Evolutionary conservation across 1,140 invertebrate species (phyloP).

Genomic region (Drosophila nasuta): DNA sequence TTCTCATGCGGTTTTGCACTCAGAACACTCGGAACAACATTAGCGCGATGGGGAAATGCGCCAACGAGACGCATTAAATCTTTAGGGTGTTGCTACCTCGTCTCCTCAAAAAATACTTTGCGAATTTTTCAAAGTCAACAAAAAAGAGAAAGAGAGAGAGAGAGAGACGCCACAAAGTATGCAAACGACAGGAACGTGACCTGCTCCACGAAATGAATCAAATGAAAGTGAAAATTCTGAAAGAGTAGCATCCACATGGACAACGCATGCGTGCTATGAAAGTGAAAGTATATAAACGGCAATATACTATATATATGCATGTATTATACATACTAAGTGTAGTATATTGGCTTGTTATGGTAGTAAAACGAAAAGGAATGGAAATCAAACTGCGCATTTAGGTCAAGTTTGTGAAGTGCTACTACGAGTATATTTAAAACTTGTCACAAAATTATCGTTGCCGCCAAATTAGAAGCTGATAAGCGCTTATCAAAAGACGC

Average conservation of each 20-base stretch:
- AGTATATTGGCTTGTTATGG: slow-evolving; percentile 22
- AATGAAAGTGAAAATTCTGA: slow-evolving; percentile 16
- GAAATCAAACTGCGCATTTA: slow-evolving; percentile 69
- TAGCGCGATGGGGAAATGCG: slow-evolving; percentile 17
- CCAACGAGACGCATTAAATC: slow-evolving; percentile 18
- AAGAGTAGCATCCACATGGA: slow-evolving; percentile 2
- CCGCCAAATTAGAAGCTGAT: slow-evolving; percentile 46
- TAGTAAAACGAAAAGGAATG: background rate
- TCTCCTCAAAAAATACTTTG: background rate
- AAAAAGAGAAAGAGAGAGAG: background rate
- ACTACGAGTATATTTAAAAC: slow-evolving; percentile 32
- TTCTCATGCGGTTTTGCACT: slow-evolving; percentile 10
- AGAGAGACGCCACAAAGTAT: slow-evolving; percentile 16
- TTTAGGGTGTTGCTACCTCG: slow-evolving; percentile 3
- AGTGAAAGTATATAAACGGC: slow-evolving; percentile 66
- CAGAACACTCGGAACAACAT: slow-evolving; percentile 23
- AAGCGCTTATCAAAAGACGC: slow-evolving; percentile 35
- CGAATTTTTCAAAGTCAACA: background rate
- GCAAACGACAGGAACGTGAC: slow-evolving; percentile 24
- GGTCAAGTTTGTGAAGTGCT: slow-evolving; percentile 60
- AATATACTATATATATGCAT: slow-evolving; percentile 17
- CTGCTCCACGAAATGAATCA: slow-evolving; percentile 16
- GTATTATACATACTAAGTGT: background rate
- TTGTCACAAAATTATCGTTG: slow-evolving; percentile 27
- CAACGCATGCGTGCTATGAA: slow-evolving; percentile 67